Evolutionary conservation across 2,113 vertebrate genomes (phyloP).

Genomic region (Tamias sibiricus): DNA sequence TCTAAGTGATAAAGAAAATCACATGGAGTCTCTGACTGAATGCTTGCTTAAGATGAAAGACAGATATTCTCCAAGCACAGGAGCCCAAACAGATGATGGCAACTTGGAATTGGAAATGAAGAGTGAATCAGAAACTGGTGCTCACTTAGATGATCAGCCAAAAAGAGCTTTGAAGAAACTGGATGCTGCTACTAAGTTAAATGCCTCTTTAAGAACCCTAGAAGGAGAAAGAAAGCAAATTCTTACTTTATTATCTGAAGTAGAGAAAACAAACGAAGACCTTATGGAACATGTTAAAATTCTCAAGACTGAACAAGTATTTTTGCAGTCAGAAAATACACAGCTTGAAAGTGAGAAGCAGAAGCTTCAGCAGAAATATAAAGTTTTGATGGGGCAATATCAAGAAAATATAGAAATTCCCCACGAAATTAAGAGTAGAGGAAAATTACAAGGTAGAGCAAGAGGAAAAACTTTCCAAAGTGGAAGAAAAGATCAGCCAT

Average conservation of each 20-base stretch:
- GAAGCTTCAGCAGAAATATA: neutral
- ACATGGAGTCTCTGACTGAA: conserved; percentile 93
- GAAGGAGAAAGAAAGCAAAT: neutral
- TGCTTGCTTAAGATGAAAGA: conserved; percentile 93
- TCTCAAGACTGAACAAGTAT: neutral
- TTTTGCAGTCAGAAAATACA: neutral
- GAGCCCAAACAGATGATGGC: conserved; percentile 82
- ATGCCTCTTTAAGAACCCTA: neutral
- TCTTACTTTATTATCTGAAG: neutral
- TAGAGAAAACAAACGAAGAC: neutral
- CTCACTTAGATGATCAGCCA: conserved; percentile 87
- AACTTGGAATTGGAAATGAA: conserved; percentile 81
- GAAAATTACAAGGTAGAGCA: conserved; percentile 95
- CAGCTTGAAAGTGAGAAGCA: too few relatives aligned
- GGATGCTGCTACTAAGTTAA: conserved; percentile 93
- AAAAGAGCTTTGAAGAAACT: conserved; percentile 94
- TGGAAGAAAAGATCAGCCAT: conserved; percentile 93
- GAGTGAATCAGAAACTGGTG: conserved; percentile 85
- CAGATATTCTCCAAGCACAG: conserved; percentile 87
- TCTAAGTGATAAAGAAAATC: conserved; percentile 92
- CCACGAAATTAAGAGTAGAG: conserved; percentile 95
- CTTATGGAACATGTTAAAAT: neutral
- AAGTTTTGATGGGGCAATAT: neutral
- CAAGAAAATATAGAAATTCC: neutral
- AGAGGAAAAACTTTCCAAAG: conserved; percentile 96